Conservation (phyloP, 30 jellyfish, hydroid and myxozoan species). For the Chrysaora quinquecirrha region DNA sequence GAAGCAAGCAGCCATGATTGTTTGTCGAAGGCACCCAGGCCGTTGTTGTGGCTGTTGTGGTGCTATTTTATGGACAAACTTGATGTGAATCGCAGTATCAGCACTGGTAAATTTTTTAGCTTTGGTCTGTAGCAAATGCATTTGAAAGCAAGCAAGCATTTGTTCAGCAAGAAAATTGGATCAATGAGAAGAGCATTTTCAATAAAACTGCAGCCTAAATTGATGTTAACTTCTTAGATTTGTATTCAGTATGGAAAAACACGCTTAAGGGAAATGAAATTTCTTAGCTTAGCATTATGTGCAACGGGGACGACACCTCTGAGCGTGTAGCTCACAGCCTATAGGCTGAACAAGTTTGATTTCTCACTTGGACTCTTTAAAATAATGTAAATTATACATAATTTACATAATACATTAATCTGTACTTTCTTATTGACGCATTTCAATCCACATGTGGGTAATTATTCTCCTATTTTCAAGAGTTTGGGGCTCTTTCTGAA, state of each 20-base stretch:
- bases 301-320: constrained; percentile 19
- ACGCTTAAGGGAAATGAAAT: constrained; percentile 17
- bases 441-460: no score
- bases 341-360: no score
- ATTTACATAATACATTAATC: no score
- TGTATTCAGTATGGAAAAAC: constrained; percentile 29
- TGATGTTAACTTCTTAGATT: constrained; percentile 17
- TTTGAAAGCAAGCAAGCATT: constrained; percentile 17
- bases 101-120: constrained; percentile 23
- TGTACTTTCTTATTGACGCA: no score
- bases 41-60: constrained; percentile 1
- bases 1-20: constrained; percentile 35
- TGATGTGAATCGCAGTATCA: not conserved
- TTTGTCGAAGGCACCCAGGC: not conserved
- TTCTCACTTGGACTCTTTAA: no score
- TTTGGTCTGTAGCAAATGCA: constrained; percentile 8
- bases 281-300: constrained; percentile 18
- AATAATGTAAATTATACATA: no score
- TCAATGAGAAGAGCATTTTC: constrained; percentile 4
- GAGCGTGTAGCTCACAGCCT: constrained; percentile 42
- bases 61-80: constrained; percentile 22
- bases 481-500: no score
- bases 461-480: no score
- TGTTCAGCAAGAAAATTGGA: constrained; percentile 8
- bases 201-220: constrained; percentile 18